A percentile compares a stretch with the other conserved stretches of the same genome.
These are phyloP conservation scores for Diplodus puntazzo DNA, from an alignment of 2,797 vertebrate species.

Conservation along the genomic window DNA sequence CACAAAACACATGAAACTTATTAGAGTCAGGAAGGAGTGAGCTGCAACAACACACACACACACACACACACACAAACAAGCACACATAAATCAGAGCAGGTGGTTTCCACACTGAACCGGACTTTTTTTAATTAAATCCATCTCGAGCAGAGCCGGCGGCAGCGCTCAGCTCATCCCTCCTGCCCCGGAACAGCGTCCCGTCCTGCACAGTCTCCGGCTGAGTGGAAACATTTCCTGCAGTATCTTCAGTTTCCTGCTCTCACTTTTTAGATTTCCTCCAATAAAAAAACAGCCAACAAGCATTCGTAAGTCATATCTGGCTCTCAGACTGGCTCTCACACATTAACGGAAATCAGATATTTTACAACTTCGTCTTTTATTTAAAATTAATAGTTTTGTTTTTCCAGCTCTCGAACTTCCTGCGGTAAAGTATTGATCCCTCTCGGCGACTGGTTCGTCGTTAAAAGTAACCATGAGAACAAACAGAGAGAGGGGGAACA, in stretches of 20 bases:
- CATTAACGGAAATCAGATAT: not conserved
- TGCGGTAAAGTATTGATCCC: not conserved
- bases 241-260: not conserved
- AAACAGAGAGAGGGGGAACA: slow-evolving; percentile 10
- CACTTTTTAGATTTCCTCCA: not conserved
- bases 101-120: slow-evolving; percentile 46
- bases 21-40: slow-evolving; percentile 69
- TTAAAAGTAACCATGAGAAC: slow-evolving; percentile 40
- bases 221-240: not conserved
- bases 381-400: slow-evolving; percentile 17
- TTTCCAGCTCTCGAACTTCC: slow-evolving; percentile 5
- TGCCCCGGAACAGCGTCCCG: slow-evolving; percentile 3
- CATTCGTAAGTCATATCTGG: not conserved
- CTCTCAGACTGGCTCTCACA: not conserved
- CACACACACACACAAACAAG: slow-evolving; percentile 31
- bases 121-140: slow-evolving; percentile 65
- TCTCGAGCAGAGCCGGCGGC: slow-evolving; percentile 37
- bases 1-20: slow-evolving; percentile 58
- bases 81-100: slow-evolving; percentile 63
- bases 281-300: slow-evolving; percentile 3
- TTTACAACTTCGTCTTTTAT: slow-evolving; percentile 5
- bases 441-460: not conserved
- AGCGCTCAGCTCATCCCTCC: slow-evolving; percentile 27
- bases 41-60: slow-evolving; percentile 6
- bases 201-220: not conserved